Base-by-base conservation (phyloP, 2,888 invertebrate species). In the Tanypteryx hageni region DNA sequence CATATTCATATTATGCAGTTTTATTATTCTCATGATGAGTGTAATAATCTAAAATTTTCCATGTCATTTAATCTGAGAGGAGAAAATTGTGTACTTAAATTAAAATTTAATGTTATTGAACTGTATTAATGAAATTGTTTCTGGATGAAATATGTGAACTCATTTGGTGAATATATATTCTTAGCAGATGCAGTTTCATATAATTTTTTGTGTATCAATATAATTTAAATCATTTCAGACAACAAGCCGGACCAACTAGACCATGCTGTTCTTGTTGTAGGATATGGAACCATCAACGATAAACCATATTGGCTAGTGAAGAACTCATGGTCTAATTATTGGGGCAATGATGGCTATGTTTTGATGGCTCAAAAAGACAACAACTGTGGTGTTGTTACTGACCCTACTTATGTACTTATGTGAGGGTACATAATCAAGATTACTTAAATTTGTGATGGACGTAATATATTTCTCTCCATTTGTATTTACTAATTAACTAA, bases 271-370 rank as follows among this genome's bases (percentile, higher is more conserved):
- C 95, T 99, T 92, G 98, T 98, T 5, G 99, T 99, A 0, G 99
- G 98, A 0, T 99, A 98, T 95, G 99, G 99, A 0, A 96, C 96
- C 16, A 96, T 99, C 56, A 97, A 97, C 94, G 98, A 98, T 0
- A 96, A 98, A 94, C 96, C 97, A 93, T 99, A 98, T 95, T 99
- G 99, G 99, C 95, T 99, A 92, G 95, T 99, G 13, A 99, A 99
- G 95, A 99, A 99, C 95, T 99, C 99, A 0, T 99, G 99, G 99
- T 99, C 99, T 0, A 99, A 98, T 94, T 97, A 98, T 94, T 99
- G 99, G 99, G 99, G 99, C 64, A 99, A 99, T 94, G 98, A 99
- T 95, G 99, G 99, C 0, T 99, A 99, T 94, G 97, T 99, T 0
- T 96, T 99, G 3, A 99, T 99, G 97, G 96, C 98, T 0, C 97